Base-by-base conservation (phyloP, 1,140 invertebrate genomes). In the Tetramorium parvispinum region DNA sequence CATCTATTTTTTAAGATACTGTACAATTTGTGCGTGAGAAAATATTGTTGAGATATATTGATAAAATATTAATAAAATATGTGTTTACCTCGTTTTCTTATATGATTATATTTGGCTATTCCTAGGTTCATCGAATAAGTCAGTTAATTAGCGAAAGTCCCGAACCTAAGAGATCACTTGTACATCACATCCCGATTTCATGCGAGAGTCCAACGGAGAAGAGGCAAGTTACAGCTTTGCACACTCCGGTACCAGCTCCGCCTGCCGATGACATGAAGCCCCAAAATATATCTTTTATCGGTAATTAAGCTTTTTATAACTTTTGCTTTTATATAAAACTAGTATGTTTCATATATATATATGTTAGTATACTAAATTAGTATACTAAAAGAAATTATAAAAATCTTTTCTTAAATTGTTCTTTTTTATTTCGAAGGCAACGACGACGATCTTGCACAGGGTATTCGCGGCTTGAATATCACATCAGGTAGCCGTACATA, bases 251-350 rank as follows among this genome's bases (percentile, higher is more conserved):
- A 71, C 96, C 96, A 82, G 95, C 96, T 82, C 96, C 97, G 85
- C 94, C 97, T 89, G 96, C 96, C 61, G 97, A 98, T 93, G 97
- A 98, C 90, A 98, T 98, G 97, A 98, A 98, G 92, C 98, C 98
- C 10, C 98, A 98, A 94, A 98, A 97, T 95, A 98, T 98, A 89
- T 98, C 98, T 46, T 99, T 98, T 92, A 98, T 98, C 89, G 98
- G 98, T 94, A 97, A 97, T 93, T 95, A 93, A 43, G 16, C 57
- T 68, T 51, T 24, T 76, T 27, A 11, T 27, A 8, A 18, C 5
- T 21, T 13, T 49, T 18, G 53, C n/a, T 1, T 53, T 61, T 40
- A 16, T 7, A 5, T 55, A 0, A 61, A 32, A 32, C 27, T 18
- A 13, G 24, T 4, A 59, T 11, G 4, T 59, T 57, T 27, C 6